These are phyloP conservation scores for Peromyscus californicus DNA, from an alignment of 2,113 vertebrate species.

Conservation along the genomic window DNA sequence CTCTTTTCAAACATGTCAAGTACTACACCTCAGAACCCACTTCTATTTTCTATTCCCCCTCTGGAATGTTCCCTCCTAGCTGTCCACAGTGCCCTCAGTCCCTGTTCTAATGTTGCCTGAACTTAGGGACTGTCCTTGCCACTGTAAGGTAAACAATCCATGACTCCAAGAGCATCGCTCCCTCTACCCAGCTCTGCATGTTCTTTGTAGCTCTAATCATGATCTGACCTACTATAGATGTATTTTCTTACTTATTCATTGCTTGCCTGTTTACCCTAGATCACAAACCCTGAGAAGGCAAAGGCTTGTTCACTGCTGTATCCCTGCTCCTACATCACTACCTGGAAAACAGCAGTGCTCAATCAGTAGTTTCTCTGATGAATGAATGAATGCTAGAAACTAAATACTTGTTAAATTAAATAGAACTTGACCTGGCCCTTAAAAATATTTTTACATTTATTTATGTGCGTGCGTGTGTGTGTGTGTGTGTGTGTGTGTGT, in stretches of 20 bases:
- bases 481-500: not conserved
- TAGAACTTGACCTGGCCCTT: not conserved
- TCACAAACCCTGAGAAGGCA: not conserved
- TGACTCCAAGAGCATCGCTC: not conserved
- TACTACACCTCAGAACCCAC: not conserved
- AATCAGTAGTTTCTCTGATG: not conserved
- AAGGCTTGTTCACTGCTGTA: not conserved
- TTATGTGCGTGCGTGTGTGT: not conserved
- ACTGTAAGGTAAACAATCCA: not conserved
- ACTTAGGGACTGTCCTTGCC: not conserved
- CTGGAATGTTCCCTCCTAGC: not conserved
- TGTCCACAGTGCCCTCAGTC: not conserved
- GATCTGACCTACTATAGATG: not conserved
- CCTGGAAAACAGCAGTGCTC: not conserved
- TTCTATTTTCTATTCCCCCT: not conserved
- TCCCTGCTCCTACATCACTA: not conserved
- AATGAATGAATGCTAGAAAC: constrained; percentile 11
- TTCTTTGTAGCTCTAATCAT: not conserved
- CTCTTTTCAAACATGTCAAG: not conserved
- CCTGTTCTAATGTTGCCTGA: not conserved
- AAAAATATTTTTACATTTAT: not conserved
- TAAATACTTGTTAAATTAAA: constrained; percentile 13
- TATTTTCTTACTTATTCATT: not conserved
- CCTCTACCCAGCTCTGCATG: not conserved
- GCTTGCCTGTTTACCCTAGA: not conserved